Conservation (phyloP, 1,140 invertebrate genomes). For the Heliothis subflexa region DNA sequence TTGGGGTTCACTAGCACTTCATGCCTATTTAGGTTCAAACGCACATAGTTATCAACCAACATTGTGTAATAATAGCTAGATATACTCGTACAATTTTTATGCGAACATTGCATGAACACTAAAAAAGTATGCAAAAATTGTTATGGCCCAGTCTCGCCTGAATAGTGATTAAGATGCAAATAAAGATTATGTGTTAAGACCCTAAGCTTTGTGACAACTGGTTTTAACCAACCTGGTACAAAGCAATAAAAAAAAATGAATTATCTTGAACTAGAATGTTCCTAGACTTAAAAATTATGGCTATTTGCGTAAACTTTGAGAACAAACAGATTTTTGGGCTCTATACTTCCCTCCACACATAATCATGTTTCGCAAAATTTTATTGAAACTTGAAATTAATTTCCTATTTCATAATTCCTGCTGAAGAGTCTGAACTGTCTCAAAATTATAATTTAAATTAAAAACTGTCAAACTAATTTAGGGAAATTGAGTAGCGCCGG, state of each 20-base stretch:
- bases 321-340: slow-evolving; percentile 7
- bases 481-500: slow-evolving; percentile 27
- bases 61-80: slow-evolving; percentile 14
- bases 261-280: not conserved
- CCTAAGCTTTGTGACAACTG: slow-evolving; percentile 39
- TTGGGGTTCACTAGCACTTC: not conserved
- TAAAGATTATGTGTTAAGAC: slow-evolving; percentile 45
- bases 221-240: not conserved
- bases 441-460: slow-evolving; percentile 37
- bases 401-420: slow-evolving; percentile 16
- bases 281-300: not conserved
- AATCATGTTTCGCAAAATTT: too few relatives aligned
- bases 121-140: slow-evolving; percentile 49
- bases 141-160: slow-evolving; percentile 43
- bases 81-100: slow-evolving; percentile 8
- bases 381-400: not conserved
- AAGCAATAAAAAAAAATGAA: not conserved
- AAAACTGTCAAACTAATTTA: slow-evolving; percentile 25
- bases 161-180: slow-evolving; percentile 48
- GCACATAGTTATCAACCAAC: slow-evolving; percentile 6
- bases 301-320: slow-evolving; percentile 6
- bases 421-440: slow-evolving; percentile 5
- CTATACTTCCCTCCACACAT: too few relatives aligned
- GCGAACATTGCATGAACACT: slow-evolving; percentile 35
- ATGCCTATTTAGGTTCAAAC: not conserved